Percentiles rank a stretch among this genome's conserved stretches.
These are phyloP conservation scores for Cheilosia scutellata DNA, from an alignment of 2,888 invertebrate species.

Conservation along the genomic window DNA sequence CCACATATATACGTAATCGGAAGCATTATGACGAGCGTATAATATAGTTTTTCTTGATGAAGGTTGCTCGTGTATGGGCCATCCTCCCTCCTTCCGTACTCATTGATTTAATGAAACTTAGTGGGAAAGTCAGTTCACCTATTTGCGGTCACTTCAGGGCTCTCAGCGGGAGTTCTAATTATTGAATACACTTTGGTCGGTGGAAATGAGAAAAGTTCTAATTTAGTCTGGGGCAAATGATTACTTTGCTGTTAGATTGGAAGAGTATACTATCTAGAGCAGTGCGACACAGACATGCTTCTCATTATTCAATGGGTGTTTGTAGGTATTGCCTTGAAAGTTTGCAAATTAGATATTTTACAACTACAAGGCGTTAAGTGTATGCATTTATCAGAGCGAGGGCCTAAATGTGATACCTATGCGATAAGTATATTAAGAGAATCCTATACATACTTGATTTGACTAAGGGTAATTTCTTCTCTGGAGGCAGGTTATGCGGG, in stretches of 20 bases:
- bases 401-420: no score
- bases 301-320: slow-evolving; percentile 38
- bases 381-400: no score
- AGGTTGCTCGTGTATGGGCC: slow-evolving; percentile 46
- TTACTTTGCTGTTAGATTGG: slow-evolving; percentile 44
- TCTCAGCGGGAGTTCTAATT: slow-evolving; percentile 60
- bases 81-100: background rate
- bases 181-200: slow-evolving; percentile 61
- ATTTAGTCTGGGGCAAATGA: slow-evolving; percentile 55
- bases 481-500: no score
- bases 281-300: slow-evolving; percentile 35
- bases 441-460: no score
- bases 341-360: no score
- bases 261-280: background rate
- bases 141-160: slow-evolving; percentile 55
- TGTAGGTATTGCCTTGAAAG: no score
- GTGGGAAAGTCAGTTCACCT: slow-evolving; percentile 20
- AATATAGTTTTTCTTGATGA: slow-evolving; percentile 62
- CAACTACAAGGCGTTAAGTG: no score
- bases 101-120: slow-evolving; percentile 66
- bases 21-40: slow-evolving; percentile 64
- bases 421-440: no score
- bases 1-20: slow-evolving; percentile 52
- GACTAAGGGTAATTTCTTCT: no score
- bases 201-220: slow-evolving; percentile 72